These are phyloP conservation scores for Solenopsis fugax DNA, from an alignment of 1,140 invertebrate genomes.

Conservation along the genomic window DNA sequence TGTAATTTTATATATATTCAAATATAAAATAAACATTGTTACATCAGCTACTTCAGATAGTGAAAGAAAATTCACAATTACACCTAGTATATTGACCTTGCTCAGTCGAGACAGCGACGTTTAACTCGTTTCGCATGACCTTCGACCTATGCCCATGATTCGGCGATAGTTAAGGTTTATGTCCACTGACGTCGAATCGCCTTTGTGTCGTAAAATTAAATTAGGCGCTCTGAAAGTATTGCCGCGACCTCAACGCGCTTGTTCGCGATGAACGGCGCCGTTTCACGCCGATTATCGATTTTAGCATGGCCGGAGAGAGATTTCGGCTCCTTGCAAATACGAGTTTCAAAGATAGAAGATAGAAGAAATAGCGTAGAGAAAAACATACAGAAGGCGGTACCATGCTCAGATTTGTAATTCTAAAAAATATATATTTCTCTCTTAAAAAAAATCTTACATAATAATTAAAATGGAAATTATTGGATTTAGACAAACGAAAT, in stretches of 20 bases:
- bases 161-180: constrained; percentile 50
- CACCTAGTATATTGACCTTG: constrained; percentile 54
- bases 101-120: not conserved
- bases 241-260: constrained; percentile 29
- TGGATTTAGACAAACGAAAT: not conserved
- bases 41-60: not conserved
- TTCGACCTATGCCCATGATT: constrained; percentile 57
- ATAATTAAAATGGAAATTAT: constrained; percentile 1
- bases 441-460: not conserved
- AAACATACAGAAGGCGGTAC: not conserved
- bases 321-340: constrained; percentile 40
- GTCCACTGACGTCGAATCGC: constrained; percentile 25
- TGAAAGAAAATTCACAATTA: not conserved
- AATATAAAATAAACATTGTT: not conserved
- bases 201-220: constrained; percentile 51
- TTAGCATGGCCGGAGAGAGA: not conserved
- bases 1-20: not conserved
- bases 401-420: not conserved
- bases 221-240: constrained; percentile 51
- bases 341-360: constrained; percentile 6
- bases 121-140: constrained; percentile 57
- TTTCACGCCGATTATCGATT: constrained; percentile 60
- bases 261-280: constrained; percentile 45
- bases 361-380: constrained; percentile 4
- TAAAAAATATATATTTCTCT: not conserved